Percentiles rank a stretch among this genome's conserved stretches.
These are phyloP conservation scores for Indicator indicator DNA, from an alignment of 2,113 vertebrate genomes.

Conservation along the genomic window DNA sequence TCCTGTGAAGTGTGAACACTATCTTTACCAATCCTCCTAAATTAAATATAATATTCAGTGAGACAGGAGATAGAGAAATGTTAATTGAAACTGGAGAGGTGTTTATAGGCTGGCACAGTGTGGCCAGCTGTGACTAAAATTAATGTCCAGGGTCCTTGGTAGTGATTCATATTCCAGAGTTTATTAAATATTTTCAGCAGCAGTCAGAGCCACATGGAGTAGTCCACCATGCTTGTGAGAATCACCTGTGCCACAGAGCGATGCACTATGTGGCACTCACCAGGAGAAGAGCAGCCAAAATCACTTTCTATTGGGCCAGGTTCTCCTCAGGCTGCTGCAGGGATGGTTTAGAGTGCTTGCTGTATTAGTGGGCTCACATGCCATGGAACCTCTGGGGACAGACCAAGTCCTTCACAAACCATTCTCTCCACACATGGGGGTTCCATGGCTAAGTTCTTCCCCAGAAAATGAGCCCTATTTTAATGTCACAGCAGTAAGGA, in stretches of 20 bases:
- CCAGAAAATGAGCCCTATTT: not conserved
- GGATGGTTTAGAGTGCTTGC: not conserved
- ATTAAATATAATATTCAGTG: conserved; percentile 82
- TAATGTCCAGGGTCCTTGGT: conserved; percentile 74
- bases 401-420: not conserved
- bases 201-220: not conserved
- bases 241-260: not conserved
- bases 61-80: conserved; percentile 81
- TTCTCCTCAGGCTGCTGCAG: not conserved
- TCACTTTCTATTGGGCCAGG: not conserved
- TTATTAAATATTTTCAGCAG: conserved; percentile 64
- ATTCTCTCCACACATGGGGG: accelerated
- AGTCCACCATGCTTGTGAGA: not conserved
- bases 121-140: conserved; percentile 81
- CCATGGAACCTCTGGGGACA: not conserved
- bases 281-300: not conserved
- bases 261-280: not conserved
- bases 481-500: not conserved
- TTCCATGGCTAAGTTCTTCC: not conserved
- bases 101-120: conserved; percentile 79
- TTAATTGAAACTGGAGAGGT: conserved; percentile 85
- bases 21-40: conserved; percentile 83
- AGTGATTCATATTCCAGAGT: conserved; percentile 61
- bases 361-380: not conserved
- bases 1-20: conserved; percentile 88